Conservation (phyloP, 2,113 vertebrate genomes). For the Loxodonta africana region DNA sequence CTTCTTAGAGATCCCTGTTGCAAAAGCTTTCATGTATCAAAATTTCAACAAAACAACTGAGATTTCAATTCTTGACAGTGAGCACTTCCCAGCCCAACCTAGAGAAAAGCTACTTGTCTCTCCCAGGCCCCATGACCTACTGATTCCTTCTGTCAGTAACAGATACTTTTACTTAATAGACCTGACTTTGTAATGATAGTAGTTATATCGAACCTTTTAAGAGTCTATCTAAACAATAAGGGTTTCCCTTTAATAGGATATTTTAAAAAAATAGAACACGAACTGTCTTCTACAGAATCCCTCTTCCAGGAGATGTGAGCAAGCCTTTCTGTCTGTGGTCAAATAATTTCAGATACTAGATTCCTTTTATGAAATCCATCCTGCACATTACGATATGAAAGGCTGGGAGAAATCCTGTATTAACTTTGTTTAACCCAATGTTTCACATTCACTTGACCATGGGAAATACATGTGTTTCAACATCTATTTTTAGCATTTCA, state of each 20-base stretch:
- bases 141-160: neutral
- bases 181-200: neutral
- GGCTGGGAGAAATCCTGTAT: constrained; percentile 14
- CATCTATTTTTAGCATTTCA: neutral
- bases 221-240: constrained; percentile 17
- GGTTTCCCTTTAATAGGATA: neutral
- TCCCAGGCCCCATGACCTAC: neutral
- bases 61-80: neutral
- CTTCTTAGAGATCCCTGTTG: neutral
- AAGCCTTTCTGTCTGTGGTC: neutral
- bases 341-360: neutral
- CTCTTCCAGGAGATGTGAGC: neutral
- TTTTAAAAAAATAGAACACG: neutral
- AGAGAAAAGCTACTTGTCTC: neutral
- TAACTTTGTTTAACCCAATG: neutral
- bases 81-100: neutral
- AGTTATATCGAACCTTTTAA: neutral
- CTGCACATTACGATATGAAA: neutral
- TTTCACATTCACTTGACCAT: constrained; percentile 1
- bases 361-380: neutral
- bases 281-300: neutral
- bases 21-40: neutral
- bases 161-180: neutral
- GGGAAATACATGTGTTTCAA: neutral
- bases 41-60: neutral